These are phyloP conservation scores for Pygoscelis adeliae DNA, from an alignment of 2,113 vertebrate genomes.

Conservation along the genomic window DNA sequence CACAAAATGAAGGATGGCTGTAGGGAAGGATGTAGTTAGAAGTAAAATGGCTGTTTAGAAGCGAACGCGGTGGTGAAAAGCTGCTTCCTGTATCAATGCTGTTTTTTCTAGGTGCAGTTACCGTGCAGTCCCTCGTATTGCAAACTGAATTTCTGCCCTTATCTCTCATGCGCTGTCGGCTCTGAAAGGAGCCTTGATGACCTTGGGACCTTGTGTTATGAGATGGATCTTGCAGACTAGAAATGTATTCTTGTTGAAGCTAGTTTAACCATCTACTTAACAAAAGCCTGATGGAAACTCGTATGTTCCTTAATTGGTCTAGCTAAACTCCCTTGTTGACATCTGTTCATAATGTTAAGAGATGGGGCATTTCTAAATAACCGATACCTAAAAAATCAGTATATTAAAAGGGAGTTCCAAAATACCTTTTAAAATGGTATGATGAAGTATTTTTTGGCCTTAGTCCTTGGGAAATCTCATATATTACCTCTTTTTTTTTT, in stretches of 20 bases:
- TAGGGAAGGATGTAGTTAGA: conserved; percentile 22
- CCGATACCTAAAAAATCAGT: neutral
- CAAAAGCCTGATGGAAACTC: conserved; percentile 15
- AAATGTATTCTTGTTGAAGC: neutral
- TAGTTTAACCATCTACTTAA: neutral
- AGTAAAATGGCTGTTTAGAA: conserved; percentile 72
- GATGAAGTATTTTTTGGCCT: neutral
- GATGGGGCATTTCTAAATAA: neutral
- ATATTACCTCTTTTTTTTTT: neutral
- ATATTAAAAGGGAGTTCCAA: neutral
- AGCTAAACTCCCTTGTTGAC: neutral
- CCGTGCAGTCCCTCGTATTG: neutral
- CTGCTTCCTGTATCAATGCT: conserved; percentile 39
- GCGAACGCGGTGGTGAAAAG: neutral
- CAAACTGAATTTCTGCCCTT: neutral
- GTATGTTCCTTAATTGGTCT: neutral
- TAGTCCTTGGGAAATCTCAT: neutral
- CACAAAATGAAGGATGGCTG: conserved; percentile 68
- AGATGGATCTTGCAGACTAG: neutral
- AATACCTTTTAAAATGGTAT: neutral
- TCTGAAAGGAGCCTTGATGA: conserved; percentile 17
- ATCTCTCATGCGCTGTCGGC: neutral
- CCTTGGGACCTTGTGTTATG: conserved; percentile 27
- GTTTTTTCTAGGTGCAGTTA: neutral
- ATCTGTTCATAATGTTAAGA: neutral